Conservation (phyloP, 2,797 vertebrate species). For the Chelmon rostratus region DNA sequence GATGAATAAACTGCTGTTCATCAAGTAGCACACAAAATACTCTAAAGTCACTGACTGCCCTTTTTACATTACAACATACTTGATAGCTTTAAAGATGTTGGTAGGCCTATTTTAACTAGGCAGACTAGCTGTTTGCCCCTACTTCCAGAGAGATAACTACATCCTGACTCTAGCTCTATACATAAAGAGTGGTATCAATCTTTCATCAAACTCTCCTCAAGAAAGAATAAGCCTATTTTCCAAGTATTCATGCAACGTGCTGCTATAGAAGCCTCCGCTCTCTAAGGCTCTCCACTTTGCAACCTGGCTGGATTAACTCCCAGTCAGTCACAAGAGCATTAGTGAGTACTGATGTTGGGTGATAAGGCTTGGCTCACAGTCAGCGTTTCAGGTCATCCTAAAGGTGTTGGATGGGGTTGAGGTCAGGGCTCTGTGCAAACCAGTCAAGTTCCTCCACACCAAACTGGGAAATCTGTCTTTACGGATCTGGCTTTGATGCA, state of each 20-base stretch:
- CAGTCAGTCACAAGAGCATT: neutral
- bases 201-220: neutral
- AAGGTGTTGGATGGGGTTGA: neutral
- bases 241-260: neutral
- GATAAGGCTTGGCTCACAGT: neutral
- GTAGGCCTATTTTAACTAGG: neutral
- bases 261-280: neutral
- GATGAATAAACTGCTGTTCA: neutral
- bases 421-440: slow-evolving; percentile 1
- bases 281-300: neutral
- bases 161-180: neutral
- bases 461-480: neutral
- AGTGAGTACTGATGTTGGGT: neutral
- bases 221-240: neutral
- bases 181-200: neutral
- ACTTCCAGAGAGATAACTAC: neutral
- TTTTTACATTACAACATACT: neutral
- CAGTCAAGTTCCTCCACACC: neutral
- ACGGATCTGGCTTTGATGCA: neutral
- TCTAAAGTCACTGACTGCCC: neutral
- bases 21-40: neutral
- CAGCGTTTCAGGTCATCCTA: neutral
- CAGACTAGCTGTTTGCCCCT: neutral
- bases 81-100: neutral
- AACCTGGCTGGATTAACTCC: neutral